Evolutionary conservation across 2,113 vertebrate genomes (phyloP).

Genomic region (Dicrurus megarhynchus): DNA sequence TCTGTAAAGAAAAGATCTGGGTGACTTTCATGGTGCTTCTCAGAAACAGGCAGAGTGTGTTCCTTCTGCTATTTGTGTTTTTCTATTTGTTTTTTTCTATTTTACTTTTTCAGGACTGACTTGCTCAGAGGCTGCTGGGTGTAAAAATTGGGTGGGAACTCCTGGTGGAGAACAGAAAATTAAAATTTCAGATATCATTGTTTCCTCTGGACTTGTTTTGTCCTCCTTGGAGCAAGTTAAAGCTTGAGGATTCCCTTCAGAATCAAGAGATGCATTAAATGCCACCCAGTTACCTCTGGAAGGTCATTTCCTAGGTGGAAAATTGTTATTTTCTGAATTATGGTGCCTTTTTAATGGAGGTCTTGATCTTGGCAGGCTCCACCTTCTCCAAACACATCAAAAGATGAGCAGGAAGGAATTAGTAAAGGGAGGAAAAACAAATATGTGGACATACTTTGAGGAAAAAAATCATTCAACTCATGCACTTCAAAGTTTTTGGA

Average conservation of each 20-base stretch:
- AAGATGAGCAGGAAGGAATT: not conserved
- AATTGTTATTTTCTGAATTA: not conserved
- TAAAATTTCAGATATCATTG: not conserved
- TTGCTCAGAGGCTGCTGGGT: not conserved
- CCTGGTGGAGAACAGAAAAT: not conserved
- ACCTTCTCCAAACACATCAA: not conserved
- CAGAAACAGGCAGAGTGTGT: not conserved
- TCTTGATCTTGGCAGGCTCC: not conserved
- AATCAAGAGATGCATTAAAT: not conserved
- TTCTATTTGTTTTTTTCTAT: fast-evolving
- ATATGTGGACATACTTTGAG: fast-evolving
- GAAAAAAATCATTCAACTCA: not conserved
- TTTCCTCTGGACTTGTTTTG: not conserved
- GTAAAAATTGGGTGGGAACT: not conserved
- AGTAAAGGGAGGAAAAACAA: not conserved
- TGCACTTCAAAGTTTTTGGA: not conserved
- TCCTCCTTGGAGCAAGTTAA: not conserved
- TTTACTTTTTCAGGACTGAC: not conserved
- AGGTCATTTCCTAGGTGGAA: not conserved
- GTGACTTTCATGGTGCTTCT: not conserved
- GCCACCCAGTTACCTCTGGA: not conserved
- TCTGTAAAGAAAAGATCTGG: not conserved
- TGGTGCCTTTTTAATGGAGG: not conserved
- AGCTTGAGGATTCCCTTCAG: not conserved
- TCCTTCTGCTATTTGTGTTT: not conserved